Conservation (phyloP, 1,140 invertebrate species). For the Patella vulgata region DNA sequence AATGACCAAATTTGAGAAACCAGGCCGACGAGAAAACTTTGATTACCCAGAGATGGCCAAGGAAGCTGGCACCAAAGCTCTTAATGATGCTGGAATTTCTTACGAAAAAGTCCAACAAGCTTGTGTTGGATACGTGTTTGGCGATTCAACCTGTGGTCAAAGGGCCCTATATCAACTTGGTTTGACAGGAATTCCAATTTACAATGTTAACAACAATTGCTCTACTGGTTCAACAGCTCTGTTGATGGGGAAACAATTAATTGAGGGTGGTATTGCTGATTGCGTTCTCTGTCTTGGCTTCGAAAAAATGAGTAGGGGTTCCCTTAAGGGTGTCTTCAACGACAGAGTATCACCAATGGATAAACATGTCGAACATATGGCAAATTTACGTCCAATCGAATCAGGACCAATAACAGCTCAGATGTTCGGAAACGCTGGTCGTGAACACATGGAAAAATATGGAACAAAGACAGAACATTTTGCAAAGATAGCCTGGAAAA, state of each 20-base stretch:
- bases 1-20: slow-evolving; percentile 97
- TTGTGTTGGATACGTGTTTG: slow-evolving; percentile 94
- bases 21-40: slow-evolving; percentile 79
- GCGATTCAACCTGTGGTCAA: slow-evolving; percentile 96
- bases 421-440: slow-evolving; percentile 95
- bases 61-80: slow-evolving; percentile 89
- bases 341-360: slow-evolving; percentile 95
- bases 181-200: slow-evolving; percentile 96
- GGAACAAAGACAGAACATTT: slow-evolving; percentile 92
- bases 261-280: slow-evolving; percentile 84
- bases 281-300: slow-evolving; percentile 94
- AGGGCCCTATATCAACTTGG: slow-evolving; percentile 93
- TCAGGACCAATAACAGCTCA: slow-evolving; percentile 89
- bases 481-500: slow-evolving; percentile 97
- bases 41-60: slow-evolving; percentile 96
- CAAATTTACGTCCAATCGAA: slow-evolving; percentile 81
- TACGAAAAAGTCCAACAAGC: slow-evolving; percentile 88
- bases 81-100: slow-evolving; percentile 85
- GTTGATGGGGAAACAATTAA: slow-evolving; percentile 87
- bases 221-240: slow-evolving; percentile 95
- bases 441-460: slow-evolving; percentile 98
- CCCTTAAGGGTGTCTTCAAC: slow-evolving; percentile 79
- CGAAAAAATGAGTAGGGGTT: slow-evolving; percentile 97
- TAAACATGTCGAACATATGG: slow-evolving; percentile 88
- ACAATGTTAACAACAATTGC: slow-evolving; percentile 98